Base-by-base conservation (phyloP, 2,888 invertebrate genomes). In the Cetonia aurata region DNA sequence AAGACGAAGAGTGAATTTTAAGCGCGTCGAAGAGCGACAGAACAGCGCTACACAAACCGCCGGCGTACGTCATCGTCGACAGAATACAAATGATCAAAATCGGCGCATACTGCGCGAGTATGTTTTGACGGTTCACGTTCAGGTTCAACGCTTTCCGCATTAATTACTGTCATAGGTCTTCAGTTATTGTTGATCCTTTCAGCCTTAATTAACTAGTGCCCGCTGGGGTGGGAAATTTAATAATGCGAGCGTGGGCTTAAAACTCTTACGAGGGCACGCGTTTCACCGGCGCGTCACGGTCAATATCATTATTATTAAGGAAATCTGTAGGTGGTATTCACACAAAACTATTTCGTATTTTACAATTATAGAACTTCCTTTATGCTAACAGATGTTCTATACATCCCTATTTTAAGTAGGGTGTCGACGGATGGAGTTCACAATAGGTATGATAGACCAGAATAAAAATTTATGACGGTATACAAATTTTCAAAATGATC, bases 141-240 rank as follows among this genome's bases (percentile, higher is more conserved):
- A 73, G 74, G 74, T 76, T 75, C 74, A 74, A 72, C 75, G 75
- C 75, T 75, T 76, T 76, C 74, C 76, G 74, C 75, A 72, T 75
- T 75, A 75, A 77, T 77, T 77, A 77, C 75, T 76, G 75, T 76
- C 75, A 75, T 77, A 75, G 74, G 74, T 48, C 75, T 74, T 74
- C 72, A 75, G 74, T 74, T 76, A 75, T 73, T 75, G 75, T 75
- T 70, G 72, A 74, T 74, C 74, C 74, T 73, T 37, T 72, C 69
- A 62, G 56, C 71, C 72, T 75, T 75, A 76, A 75, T 75, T 75
- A 75, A 76, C 73, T 74, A 65, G 74, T 73, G 73, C 71, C 67
- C 71, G 71, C 70, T 67, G 59, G 70, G 42, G 72, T 70, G 67
- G 17, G 73, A 70, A 73, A 74, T 73, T 74, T 73, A 72, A 70